A percentile compares a stretch with the other conserved stretches of the same genome.
Evolutionary conservation across 1,140 invertebrate genomes (phyloP).

Genomic region (Augochlora pura): DNA sequence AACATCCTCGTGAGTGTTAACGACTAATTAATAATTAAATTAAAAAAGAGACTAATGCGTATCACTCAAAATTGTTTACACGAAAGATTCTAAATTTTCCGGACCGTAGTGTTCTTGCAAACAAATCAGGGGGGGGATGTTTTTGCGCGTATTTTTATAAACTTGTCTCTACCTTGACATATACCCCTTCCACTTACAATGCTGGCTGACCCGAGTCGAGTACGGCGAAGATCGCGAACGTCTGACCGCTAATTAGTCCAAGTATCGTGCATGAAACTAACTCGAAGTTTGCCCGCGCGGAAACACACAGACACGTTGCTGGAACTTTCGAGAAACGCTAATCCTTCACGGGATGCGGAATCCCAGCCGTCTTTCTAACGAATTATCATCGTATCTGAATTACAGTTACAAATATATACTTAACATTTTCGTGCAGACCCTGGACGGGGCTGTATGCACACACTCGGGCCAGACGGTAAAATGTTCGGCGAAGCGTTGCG

Average conservation of each 20-base stretch:
- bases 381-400: neutral
- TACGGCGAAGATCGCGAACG: neutral
- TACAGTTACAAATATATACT: neutral
- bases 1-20: too few relatives aligned
- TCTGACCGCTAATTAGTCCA: conserved; percentile 34
- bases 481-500: neutral
- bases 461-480: neutral
- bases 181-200: neutral
- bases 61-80: too few relatives aligned
- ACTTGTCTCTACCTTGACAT: too few relatives aligned
- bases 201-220: neutral
- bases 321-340: conserved; percentile 15
- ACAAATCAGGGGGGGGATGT: too few relatives aligned
- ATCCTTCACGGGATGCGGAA: conserved; percentile 18
- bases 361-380: neutral
- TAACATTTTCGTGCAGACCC: too few relatives aligned
- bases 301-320: conserved; percentile 14
- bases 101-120: too few relatives aligned
- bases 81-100: too few relatives aligned
- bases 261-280: conserved; percentile 1
- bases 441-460: too few relatives aligned
- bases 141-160: too few relatives aligned
- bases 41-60: too few relatives aligned
- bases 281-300: conserved; percentile 5
- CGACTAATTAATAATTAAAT: too few relatives aligned